A percentile compares a stretch with the other conserved stretches of the same genome.
These are phyloP conservation scores for Phalacrocorax pelagicus DNA, from an alignment of 2,113 vertebrate species.

Conservation along the genomic window DNA sequence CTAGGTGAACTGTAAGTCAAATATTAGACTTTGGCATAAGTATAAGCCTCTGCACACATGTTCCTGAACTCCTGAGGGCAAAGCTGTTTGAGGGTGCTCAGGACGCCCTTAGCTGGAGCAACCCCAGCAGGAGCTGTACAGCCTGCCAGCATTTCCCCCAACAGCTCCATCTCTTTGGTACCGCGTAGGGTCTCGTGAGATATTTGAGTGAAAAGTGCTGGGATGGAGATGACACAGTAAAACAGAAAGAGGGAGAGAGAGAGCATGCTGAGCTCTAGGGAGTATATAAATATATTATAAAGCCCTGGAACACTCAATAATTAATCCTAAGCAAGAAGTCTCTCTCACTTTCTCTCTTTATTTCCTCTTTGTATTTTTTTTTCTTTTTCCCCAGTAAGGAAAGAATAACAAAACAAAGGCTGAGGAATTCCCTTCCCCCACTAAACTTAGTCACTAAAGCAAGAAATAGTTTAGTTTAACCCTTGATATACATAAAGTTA, in stretches of 20 bases:
- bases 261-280: not conserved
- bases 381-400: not conserved
- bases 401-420: not conserved
- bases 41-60: not conserved
- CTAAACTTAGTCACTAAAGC: not conserved
- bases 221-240: not conserved
- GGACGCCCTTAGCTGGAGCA: not conserved
- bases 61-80: not conserved
- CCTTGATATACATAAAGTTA: not conserved
- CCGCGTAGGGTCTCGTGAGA: not conserved
- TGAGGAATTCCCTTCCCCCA: not conserved
- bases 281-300: conserved; percentile 57
- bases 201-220: not conserved
- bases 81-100: not conserved
- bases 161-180: not conserved
- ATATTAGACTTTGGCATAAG: not conserved
- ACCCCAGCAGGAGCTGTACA: accelerated
- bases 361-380: too few species aligned
- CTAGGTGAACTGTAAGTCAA: not conserved
- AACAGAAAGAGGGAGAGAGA: not conserved
- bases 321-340: conserved; percentile 37
- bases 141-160: not conserved
- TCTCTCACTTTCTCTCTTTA: not conserved
- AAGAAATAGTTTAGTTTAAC: not conserved
- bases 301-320: conserved; percentile 34